phyloP scores from a whole-genome alignment of 2,888 invertebrate species.

The Colletes collaris region DNA sequence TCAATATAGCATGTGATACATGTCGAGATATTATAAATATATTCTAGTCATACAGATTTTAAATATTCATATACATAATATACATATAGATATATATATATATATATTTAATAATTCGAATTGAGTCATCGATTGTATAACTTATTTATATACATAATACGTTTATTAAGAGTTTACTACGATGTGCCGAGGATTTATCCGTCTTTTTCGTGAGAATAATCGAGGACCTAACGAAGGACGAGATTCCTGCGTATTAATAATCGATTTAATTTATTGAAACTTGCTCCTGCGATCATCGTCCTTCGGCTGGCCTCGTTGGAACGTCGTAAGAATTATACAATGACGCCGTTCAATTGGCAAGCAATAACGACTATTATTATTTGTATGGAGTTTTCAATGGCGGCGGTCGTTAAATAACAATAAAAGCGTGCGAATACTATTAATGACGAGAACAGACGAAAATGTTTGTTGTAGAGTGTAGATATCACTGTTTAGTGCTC shows the following conservation, averaged over 20 bases:
- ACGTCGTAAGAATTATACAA: slow-evolving; percentile 21
- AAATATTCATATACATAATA: slow-evolving; percentile 76
- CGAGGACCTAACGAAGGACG: slow-evolving; percentile 11
- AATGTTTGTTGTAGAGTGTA: slow-evolving; percentile 71
- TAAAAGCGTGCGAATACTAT: slow-evolving; percentile 32
- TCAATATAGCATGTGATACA: slow-evolving; percentile 83
- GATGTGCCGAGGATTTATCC: slow-evolving; percentile 62
- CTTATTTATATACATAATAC: slow-evolving; percentile 70
- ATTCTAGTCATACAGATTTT: slow-evolving; percentile 78
- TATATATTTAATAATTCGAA: slow-evolving; percentile 71
- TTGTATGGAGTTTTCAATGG: slow-evolving; percentile 38
- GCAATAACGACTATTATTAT: slow-evolving; percentile 57
- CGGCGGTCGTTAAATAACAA: slow-evolving; percentile 34
- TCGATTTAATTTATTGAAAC: slow-evolving; percentile 17
- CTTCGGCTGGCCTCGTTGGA: slow-evolving; percentile 12
- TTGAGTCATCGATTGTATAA: slow-evolving; percentile 75
- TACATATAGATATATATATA: slow-evolving; percentile 48
- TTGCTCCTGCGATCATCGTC: neutral
- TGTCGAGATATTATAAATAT: slow-evolving; percentile 74
- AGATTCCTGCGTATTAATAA: slow-evolving; percentile 1
- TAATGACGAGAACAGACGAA: slow-evolving; percentile 33
- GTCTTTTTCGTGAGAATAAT: slow-evolving; percentile 33
- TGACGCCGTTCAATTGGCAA: slow-evolving; percentile 38
- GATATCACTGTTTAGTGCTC: slow-evolving; percentile 74
- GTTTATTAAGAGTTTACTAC: slow-evolving; percentile 69